Evolutionary conservation across 1,140 invertebrate genomes (phyloP), one percentile per base, ranked within the genome.

Genomic region (Rhysida immarginata): DNA sequence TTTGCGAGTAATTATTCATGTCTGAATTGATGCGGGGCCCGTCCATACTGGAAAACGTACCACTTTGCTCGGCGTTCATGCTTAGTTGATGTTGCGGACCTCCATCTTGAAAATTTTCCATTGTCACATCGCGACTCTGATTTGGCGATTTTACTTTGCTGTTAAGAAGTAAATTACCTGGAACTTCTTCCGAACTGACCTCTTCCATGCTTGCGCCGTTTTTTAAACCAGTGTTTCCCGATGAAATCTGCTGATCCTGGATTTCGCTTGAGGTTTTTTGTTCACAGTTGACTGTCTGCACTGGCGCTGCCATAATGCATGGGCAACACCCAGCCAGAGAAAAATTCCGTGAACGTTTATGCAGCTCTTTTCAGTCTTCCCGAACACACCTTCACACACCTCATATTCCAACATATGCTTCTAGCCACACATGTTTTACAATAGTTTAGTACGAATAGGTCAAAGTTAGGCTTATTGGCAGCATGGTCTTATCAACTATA

Each of bases 101-200:
- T 18, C 52, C 52, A 53, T 53, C 52, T 53, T 53, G 52, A 53
- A 53, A 53, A 53, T 43, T 53, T 53, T 53, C 52, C 52, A 53
- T 53, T 53, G 52, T 53, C 52, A 53, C 52, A 11, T 51, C 49
- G 11, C 49, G 49, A 24, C 49, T 24, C 26, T 51, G 49, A 27
- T 51, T 51, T 13, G 49, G 49, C 13, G 49, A 51, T 51, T 51
- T 51, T 26, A 51, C 49, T 51, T 51, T 51, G 49, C 20, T 51
- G 24, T 51, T 51, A 11, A 51, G 8, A 8, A 23, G 21, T 13
- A 51, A 24, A 20, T 51, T 51, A 51, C 26, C 49, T 51, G 49
- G 49, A 11, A 51, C 26, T 25, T 51, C 49, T 13, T 51, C 49
- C 5, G 49, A 25, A 27, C 26, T 51, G 13, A 16, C 49, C 20